These are phyloP conservation scores for Microctenopoma stevenorrisi DNA, from an alignment of 2,797 vertebrate species.

Conservation along the genomic window DNA sequence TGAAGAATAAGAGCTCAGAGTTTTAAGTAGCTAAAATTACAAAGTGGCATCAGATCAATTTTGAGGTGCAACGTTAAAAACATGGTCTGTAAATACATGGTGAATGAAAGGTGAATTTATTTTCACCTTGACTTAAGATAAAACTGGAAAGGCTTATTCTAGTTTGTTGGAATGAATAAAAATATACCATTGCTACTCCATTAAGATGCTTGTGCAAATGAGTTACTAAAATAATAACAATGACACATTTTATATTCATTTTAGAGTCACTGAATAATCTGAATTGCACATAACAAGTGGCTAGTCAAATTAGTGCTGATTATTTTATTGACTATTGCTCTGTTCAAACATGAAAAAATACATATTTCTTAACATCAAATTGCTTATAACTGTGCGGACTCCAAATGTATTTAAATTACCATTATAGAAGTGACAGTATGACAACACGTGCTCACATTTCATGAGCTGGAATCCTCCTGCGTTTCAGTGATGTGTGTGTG, in stretches of 20 bases:
- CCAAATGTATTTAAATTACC: neutral
- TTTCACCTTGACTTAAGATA: slow-evolving; percentile 19
- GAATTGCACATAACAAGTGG: no score
- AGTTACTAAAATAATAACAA: neutral
- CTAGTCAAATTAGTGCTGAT: neutral
- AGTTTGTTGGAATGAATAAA: neutral
- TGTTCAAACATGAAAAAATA: neutral
- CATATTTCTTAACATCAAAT: neutral
- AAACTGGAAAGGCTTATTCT: neutral
- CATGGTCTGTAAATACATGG: slow-evolving; percentile 59
- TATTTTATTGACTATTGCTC: neutral
- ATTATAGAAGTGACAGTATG: neutral
- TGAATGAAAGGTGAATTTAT: slow-evolving; percentile 42
- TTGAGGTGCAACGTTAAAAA: slow-evolving; percentile 50
- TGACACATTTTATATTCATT: neutral
- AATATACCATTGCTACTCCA: neutral
- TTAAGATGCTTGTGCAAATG: neutral
- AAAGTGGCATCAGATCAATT: slow-evolving; percentile 67
- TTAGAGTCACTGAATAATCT: neutral
- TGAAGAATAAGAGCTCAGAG: slow-evolving; percentile 41
- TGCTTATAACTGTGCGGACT: neutral
- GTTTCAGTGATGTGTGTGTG: neutral
- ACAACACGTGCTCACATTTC: neutral
- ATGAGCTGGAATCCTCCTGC: neutral
- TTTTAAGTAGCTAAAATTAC: slow-evolving; percentile 64